Evolutionary conservation across 2,113 vertebrate species (phyloP).

Genomic region (Ptilorrhoa leucosticta): DNA sequence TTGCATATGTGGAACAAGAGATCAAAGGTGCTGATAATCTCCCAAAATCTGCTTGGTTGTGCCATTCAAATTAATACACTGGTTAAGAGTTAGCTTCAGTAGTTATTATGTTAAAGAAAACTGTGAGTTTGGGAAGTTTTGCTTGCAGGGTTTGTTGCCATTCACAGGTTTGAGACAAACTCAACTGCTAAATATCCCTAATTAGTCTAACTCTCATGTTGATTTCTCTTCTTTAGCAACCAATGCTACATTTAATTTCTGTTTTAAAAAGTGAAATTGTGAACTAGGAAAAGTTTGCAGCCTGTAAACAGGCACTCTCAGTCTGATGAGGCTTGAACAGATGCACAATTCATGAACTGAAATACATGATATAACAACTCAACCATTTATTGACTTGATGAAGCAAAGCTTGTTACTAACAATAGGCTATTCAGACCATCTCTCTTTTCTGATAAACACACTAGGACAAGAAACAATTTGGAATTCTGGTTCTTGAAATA

Average conservation of each 20-base stretch:
- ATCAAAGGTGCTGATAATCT: background rate
- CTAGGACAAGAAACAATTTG: background rate
- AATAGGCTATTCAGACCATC: constrained; percentile 59
- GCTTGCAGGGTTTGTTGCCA: background rate
- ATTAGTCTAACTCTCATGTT: background rate
- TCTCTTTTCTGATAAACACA: constrained; percentile 46
- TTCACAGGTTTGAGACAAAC: background rate
- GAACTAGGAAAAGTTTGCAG: background rate
- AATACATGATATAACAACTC: constrained; percentile 65
- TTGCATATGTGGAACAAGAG: background rate
- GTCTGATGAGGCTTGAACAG: constrained; percentile 52
- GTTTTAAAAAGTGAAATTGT: background rate
- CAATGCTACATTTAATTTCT: background rate
- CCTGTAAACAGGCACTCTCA: background rate
- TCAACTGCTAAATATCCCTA: background rate
- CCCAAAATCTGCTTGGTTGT: background rate
- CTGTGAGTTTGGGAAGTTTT: background rate
- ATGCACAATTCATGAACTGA: constrained; percentile 58
- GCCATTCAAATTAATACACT: background rate
- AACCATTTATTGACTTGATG: constrained; percentile 70
- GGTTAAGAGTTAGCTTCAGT: accelerated
- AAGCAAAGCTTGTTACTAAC: constrained; percentile 71
- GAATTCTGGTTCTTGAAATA: background rate
- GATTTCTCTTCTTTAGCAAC: background rate
- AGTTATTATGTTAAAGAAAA: background rate